Base-by-base conservation (phyloP, 2,888 invertebrate species). In the Noctua janthe region DNA sequence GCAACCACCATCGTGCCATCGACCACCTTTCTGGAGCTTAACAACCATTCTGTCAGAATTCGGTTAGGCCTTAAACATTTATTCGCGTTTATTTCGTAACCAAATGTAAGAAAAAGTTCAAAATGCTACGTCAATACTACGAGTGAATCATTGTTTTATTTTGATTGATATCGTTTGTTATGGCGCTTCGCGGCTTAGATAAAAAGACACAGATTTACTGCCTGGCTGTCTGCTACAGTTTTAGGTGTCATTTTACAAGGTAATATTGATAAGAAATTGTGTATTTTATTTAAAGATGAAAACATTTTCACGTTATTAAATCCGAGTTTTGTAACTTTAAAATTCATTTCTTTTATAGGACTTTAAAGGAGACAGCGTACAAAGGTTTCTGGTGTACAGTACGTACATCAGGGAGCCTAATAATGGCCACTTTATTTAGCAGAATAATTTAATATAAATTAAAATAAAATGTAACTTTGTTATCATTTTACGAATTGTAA, bases 71-170 rank as follows among this genome's bases (percentile, higher is more conserved):
- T 49, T 15, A 13, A 73, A 17, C 13, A 67, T 69, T 47, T 69
- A 51, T 51, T 74, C 1, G 35, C 43, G 35, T 82, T 47, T 20
- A 62, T 83, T 62, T 76, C 47, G 6, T 76, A 49, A 83, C 35
- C 2, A 23, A 54, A 47, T 39, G 47, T n/a, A 43, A 29, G 29
- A 78, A 69, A 59, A 29, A n/a, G 15, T 59, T 82, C 8, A 80
- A 80, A 72, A 62, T 69, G 29, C 51, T 83, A 54, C 54, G 49
- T 67, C 29, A 82, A 51, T 51, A 54, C 23, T 59, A 66, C 15
- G 56, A 71, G 73, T 76, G 73, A 80, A 17, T 73, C 66, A 73
- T 56, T 6, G 51, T 8, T 17, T 62, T 74, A 73, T 54, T 80
- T 85, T 75, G 62, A 59, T 69, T 59, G 54, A 67, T 67, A 20